Conservation (phyloP, 2,797 vertebrate species). For the Potorous gilbertii region DNA sequence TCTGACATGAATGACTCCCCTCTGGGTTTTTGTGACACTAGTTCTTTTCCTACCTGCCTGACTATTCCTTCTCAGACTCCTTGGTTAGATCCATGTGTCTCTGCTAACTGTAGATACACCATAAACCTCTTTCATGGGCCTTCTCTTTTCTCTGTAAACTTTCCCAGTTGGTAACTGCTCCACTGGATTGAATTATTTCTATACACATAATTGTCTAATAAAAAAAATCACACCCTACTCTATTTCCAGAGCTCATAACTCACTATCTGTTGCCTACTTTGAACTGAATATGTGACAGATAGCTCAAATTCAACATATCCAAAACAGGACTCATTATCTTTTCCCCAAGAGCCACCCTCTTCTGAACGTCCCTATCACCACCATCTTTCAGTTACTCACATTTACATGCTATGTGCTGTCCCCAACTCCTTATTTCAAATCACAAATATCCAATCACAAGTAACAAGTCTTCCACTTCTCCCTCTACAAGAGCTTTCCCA, state of each 20-base stretch:
- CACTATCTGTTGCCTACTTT: not conserved
- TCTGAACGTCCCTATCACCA: not conserved
- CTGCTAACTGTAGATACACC: too few relatives aligned
- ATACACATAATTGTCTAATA: not conserved
- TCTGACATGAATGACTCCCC: not conserved
- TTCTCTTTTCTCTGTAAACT: not conserved
- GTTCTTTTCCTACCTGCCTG: not conserved
- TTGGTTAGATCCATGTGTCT: too few relatives aligned
- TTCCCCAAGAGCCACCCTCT: not conserved
- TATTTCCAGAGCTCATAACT: not conserved
- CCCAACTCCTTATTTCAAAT: not conserved
- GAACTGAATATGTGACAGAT: not conserved
- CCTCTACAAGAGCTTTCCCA: not conserved
- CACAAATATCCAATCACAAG: not conserved
- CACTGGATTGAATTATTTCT: not conserved
- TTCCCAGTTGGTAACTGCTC: not conserved
- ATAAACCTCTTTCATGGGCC: not conserved
- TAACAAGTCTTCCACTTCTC: not conserved
- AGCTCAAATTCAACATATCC: not conserved
- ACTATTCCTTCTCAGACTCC: not conserved
- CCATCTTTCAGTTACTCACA: not conserved
- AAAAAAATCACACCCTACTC: not conserved
- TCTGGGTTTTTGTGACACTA: not conserved
- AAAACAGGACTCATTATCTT: not conserved
- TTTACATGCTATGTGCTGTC: not conserved